These are phyloP conservation scores for Leguminivora glycinivorella DNA, from an alignment of 1,140 invertebrate genomes.

Conservation along the genomic window DNA sequence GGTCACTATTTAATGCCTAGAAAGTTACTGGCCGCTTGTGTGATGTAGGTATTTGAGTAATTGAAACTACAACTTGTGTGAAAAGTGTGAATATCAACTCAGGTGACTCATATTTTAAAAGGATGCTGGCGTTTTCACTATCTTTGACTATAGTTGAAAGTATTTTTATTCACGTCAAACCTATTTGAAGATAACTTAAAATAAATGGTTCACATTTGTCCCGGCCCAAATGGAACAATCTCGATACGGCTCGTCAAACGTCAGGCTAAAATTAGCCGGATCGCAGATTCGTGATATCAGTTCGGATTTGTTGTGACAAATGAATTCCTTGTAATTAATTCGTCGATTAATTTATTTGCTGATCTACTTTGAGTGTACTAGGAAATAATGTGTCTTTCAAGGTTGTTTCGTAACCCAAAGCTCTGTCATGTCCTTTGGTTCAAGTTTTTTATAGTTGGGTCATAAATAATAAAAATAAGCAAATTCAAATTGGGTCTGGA, in stretches of 20 bases:
- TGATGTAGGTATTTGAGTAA: constrained; percentile 34
- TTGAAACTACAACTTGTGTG: neutral
- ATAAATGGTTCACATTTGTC: constrained; percentile 12
- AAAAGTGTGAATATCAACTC: too few relatives aligned
- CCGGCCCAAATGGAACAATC: constrained; percentile 32
- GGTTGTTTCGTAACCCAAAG: neutral
- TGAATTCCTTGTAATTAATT: neutral
- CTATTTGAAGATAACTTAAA: neutral
- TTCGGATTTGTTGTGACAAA: neutral
- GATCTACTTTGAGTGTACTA: neutral
- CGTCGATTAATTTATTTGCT: neutral
- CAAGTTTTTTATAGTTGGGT: too few relatives aligned
- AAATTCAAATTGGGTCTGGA: too few relatives aligned
- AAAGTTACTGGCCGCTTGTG: constrained; percentile 46
- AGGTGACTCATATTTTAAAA: too few relatives aligned
- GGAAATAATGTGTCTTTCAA: neutral
- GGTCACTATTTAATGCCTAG: constrained; percentile 37
- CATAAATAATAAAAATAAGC: too few relatives aligned
- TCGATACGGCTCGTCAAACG: constrained; percentile 35
- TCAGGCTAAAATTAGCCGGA: constrained; percentile 41
- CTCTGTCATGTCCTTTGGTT: too few relatives aligned
- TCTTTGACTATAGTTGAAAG: neutral
- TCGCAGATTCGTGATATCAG: constrained; percentile 7
- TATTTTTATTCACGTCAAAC: constrained; percentile 12
- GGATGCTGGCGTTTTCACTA: too few relatives aligned